These are phyloP conservation scores for Sinella curviseta DNA, from an alignment of 1,140 invertebrate species.

Conservation along the genomic window DNA sequence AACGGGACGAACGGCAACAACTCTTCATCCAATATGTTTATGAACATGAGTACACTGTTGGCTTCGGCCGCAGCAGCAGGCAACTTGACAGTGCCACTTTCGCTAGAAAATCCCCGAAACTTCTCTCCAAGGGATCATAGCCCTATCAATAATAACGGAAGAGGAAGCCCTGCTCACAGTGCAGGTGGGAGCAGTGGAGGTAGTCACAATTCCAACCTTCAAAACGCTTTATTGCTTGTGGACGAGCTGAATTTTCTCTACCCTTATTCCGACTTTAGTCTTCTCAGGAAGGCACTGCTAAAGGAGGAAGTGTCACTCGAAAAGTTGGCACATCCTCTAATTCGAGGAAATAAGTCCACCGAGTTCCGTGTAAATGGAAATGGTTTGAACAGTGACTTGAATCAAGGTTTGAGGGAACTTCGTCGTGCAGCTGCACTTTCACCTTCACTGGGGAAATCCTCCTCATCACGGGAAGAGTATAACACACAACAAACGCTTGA, in stretches of 20 bases:
- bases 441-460: constrained; percentile 14
- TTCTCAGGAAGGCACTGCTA: constrained; percentile 43
- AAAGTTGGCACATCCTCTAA: constrained; percentile 31
- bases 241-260: constrained; percentile 45
- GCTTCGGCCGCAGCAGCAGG: constrained; percentile 3
- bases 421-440: neutral
- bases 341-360: neutral
- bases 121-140: neutral
- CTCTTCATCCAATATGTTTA: constrained; percentile 17
- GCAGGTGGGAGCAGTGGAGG: constrained; percentile 12
- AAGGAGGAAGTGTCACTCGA: constrained; percentile 47
- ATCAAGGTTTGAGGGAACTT: neutral
- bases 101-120: constrained; percentile 2
- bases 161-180: neutral
- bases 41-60: constrained; percentile 7
- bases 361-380: constrained; percentile 1
- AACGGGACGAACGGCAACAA: constrained; percentile 14
- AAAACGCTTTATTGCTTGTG: constrained; percentile 31
- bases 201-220: neutral
- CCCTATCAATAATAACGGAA: constrained; percentile 4
- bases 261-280: constrained; percentile 44
- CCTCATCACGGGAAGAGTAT: constrained; percentile 29
- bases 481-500: constrained; percentile 44
- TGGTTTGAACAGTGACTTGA: neutral
- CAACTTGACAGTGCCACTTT: neutral